Conservation (phyloP, 1,140 invertebrate genomes). For the Ceratina calcarata region DNA sequence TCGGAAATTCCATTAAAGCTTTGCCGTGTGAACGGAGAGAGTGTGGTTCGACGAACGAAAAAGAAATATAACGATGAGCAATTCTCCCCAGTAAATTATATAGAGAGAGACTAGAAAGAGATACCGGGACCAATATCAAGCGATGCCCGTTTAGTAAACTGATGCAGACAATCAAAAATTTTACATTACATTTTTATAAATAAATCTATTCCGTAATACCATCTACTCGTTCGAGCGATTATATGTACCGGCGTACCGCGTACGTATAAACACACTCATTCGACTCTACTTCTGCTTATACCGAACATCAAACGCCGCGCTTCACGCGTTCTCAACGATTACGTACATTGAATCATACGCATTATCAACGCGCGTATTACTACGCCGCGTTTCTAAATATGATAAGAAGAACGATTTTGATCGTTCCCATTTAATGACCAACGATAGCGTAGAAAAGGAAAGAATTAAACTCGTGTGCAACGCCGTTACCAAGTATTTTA, state of each 20-base stretch:
- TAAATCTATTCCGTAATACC: neutral
- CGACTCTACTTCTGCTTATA: conserved; percentile 37
- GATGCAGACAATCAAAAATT: conserved; percentile 7
- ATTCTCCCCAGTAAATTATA: conserved; percentile 7
- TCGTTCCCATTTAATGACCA: conserved; percentile 3
- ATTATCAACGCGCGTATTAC: conserved; percentile 33
- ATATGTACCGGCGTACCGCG: conserved; percentile 28
- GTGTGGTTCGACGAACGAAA: neutral
- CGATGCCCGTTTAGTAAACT: conserved; percentile 7
- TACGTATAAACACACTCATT: conserved; percentile 31
- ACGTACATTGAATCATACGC: conserved; percentile 33
- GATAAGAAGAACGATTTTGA: conserved; percentile 29
- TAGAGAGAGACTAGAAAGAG: conserved; percentile 29
- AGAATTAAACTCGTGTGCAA: neutral
- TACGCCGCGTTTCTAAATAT: conserved; percentile 16
- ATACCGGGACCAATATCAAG: conserved; percentile 8
- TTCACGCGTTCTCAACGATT: conserved; percentile 25
- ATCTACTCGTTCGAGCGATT: conserved; percentile 25
- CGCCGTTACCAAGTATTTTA: conserved; percentile 58
- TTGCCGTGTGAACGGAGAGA: conserved; percentile 1
- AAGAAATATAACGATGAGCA: neutral
- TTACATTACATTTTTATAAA: conserved; percentile 25
- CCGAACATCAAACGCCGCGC: conserved; percentile 13
- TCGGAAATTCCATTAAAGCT: conserved; percentile 26
- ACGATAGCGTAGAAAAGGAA: neutral